Base-by-base conservation (phyloP, 2,113 vertebrate genomes). In the Delphinus delphis region DNA sequence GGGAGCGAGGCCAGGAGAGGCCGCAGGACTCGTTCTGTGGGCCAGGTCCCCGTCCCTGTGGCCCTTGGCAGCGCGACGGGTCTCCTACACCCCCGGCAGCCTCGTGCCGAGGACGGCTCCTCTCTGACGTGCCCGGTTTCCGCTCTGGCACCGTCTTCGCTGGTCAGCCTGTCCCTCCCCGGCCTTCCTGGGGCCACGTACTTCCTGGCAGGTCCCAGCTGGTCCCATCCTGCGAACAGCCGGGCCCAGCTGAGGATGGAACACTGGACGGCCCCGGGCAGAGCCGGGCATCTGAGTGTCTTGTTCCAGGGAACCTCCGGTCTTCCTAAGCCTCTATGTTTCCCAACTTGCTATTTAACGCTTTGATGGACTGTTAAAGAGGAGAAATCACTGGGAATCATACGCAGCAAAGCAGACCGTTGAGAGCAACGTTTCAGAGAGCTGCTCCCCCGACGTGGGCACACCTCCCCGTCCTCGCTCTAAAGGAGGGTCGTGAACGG, bases 1-100 rank as follows among this genome's bases (percentile, higher is more conserved):
- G 73, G 81, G 31, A 11, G 79, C 21, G 21, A 50, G 93, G 33
- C 73, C 9, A 6, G 5, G 1, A 53, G 44, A 23, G 36, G 17
- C 20, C 31, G 18, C 12, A 33, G 17, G 23, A 33, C 18, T 1
- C 0, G 0, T 11, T 15, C 12, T 1, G n/a, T 17, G 8, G 13
- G 18, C 31, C 50, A 63, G 62, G 60, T 14, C 53, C 58, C 65
- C 8, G 8, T 15, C 5, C 6, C 1, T 21, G 8, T 3, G 47
- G 47, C 1, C 13, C 0, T 31, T 5, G n/a, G 58, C 26, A 17
- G 63, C 5, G 13, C 58, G 25, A 41, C 0, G 13, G 11, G 28
- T 11, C 10, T 47, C 63, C 17, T 2, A 38, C 26, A 14, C 14
- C n/a, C n/a, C 14, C 1, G 1, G 33, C 8, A 55, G 70, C 26